These are phyloP conservation scores for Gouania willdenowi DNA, from an alignment of 2,797 vertebrate genomes.

Conservation along the genomic window DNA sequence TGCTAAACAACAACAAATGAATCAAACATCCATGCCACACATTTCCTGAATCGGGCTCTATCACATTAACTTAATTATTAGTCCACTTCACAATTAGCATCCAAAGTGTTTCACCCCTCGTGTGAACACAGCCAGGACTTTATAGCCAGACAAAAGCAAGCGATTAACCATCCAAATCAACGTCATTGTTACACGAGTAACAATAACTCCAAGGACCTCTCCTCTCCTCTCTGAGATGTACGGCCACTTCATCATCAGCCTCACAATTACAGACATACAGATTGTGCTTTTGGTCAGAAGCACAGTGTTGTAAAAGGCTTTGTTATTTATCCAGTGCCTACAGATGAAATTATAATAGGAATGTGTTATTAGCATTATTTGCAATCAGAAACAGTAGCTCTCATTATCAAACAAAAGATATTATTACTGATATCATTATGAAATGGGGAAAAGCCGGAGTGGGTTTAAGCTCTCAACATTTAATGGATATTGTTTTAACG, in stretches of 20 bases:
- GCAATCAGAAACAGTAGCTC: constrained; percentile 55
- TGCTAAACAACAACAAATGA: constrained; percentile 23
- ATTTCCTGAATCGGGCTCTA: constrained; percentile 34
- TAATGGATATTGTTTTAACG: constrained; percentile 48
- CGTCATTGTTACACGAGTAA: constrained; percentile 52
- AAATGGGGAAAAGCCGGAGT: constrained; percentile 39
- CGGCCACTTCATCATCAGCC: constrained; percentile 48
- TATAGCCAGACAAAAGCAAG: constrained; percentile 27
- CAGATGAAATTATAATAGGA: constrained; percentile 61
- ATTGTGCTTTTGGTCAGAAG: constrained; percentile 18
- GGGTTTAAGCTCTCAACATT: constrained; percentile 32
- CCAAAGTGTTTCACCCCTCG: constrained; percentile 38
- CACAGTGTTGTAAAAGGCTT: constrained; percentile 34
- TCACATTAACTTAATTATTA: constrained; percentile 56
- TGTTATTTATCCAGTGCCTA: constrained; percentile 57
- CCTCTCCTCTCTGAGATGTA: constrained; percentile 28
- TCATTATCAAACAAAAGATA: constrained; percentile 70
- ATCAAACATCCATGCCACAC: constrained; percentile 5
- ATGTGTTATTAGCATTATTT: constrained; percentile 60
- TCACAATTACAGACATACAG: constrained; percentile 52
- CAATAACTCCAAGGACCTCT: constrained; percentile 59
- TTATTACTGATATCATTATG: constrained; percentile 68
- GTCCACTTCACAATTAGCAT: constrained; percentile 45
- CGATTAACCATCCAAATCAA: constrained; percentile 52
- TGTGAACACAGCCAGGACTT: constrained; percentile 23